Evolutionary conservation across 2,888 invertebrate genomes (phyloP).

Genomic region (Leptinotarsa peninsularis): DNA sequence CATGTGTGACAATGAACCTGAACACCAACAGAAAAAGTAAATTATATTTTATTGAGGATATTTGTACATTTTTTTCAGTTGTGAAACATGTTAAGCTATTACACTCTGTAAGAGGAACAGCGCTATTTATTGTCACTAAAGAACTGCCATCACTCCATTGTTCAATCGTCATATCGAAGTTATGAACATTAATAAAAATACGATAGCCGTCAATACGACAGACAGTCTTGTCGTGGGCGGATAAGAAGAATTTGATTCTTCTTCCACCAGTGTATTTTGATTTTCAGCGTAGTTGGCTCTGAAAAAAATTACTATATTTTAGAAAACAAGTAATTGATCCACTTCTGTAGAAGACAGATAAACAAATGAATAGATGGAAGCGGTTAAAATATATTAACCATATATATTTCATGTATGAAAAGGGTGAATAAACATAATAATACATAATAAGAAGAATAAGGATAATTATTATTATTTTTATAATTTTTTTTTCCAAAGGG

Average conservation of each 20-base stretch:
- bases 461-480: too few relatives aligned
- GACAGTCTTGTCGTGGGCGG: conserved; percentile 35
- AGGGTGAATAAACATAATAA: too few relatives aligned
- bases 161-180: conserved; percentile 55
- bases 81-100: conserved; percentile 10
- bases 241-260: conserved; percentile 48
- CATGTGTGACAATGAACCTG: too few relatives aligned
- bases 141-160: conserved; percentile 49
- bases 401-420: too few relatives aligned
- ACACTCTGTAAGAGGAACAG: conserved; percentile 29
- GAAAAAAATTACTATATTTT: conserved; percentile 25
- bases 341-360: not conserved
- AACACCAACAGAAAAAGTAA: not conserved
- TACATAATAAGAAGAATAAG: too few relatives aligned
- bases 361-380: not conserved
- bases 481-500: too few relatives aligned
- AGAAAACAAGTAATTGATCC: conserved; percentile 12
- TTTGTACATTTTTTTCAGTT: conserved; percentile 11
- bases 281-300: conserved; percentile 49
- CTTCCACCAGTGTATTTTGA: conserved; percentile 57
- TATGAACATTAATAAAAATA: conserved; percentile 42
- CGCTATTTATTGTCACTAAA: conserved; percentile 62
- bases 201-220: conserved; percentile 38
- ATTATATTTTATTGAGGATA: not conserved
- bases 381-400: too few relatives aligned